Evolutionary conservation across 2,888 invertebrate genomes (phyloP).

Genomic region (Tethea ocularis): DNA sequence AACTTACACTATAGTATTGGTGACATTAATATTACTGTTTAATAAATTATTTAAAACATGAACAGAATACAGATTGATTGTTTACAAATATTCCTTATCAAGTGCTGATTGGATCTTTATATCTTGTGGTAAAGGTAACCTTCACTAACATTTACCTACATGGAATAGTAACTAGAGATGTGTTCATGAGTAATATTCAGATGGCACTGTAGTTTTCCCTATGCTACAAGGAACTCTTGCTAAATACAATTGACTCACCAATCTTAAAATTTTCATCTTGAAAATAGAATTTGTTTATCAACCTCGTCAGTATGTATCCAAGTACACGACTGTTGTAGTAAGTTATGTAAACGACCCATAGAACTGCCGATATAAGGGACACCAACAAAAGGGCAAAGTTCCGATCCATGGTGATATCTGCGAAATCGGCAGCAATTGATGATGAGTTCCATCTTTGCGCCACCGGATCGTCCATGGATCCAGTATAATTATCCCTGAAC

Average conservation of each 20-base stretch:
- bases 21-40: too few relatives aligned
- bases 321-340: slow-evolving; percentile 97
- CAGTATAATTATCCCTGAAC: slow-evolving; percentile 68
- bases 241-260: slow-evolving; percentile 80
- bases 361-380: slow-evolving; percentile 91
- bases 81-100: too few relatives aligned
- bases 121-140: too few relatives aligned
- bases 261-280: slow-evolving; percentile 95
- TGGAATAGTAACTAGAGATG: background rate
- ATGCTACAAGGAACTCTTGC: background rate
- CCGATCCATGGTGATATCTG: slow-evolving; percentile 89
- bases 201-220: background rate
- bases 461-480: slow-evolving; percentile 58
- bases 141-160: background rate
- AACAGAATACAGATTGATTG: too few relatives aligned
- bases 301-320: slow-evolving; percentile 94
- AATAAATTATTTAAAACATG: too few relatives aligned
- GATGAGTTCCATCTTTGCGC: slow-evolving; percentile 85
- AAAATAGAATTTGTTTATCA: slow-evolving; percentile 93
- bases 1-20: too few relatives aligned
- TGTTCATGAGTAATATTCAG: background rate
- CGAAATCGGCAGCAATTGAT: slow-evolving; percentile 74
- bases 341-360: slow-evolving; percentile 97
- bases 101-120: too few relatives aligned
- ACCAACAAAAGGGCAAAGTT: slow-evolving; percentile 90